Base-by-base conservation (phyloP, 2,113 vertebrate species). In the Alethe diademata region DNA sequence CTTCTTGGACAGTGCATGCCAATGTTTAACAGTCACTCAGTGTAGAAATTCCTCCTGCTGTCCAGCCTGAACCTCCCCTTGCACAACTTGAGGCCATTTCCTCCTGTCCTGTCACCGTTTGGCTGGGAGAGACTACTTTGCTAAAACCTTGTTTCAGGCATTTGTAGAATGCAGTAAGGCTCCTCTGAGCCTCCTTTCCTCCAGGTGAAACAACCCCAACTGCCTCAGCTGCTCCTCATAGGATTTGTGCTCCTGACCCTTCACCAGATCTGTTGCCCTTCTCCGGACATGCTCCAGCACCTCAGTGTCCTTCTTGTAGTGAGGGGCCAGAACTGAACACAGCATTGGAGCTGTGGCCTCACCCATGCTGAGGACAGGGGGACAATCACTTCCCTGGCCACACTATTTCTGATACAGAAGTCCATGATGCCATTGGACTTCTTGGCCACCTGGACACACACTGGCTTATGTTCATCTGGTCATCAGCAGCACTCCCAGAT, bases 231-330 rank as follows among this genome's bases (percentile, higher is more conserved):
- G 28, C 15, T 56, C 6, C 24, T 56, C 48, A 31, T 6, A 47
- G 48, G 11, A 35, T 20, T 56, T 47, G 3, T 20, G 8, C 8
- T 40, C 29, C 47, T 13, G n/a, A 54, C 8, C 6, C 16, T 56
- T 62, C n/a, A 25, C 16, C 22, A 53, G 4, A 9, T 53, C n/a
- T 0, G 0, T 7, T 61, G 47, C 3, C n/a, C 31, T 64, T 31
- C 48, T 42, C 31, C 22, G 35, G 48, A 56, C 25, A 14, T 0
- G 0, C 56, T 71, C 56, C 22, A 15, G 19, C 10, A 5, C 12
- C 22, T 69, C 62, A 60, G 3, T 35, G 13, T 25, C 16, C 19
- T 69, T 38, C 23, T 54, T 64, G 48, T 18, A 56, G 16, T 47
- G 13, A 35, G 40, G 11, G 16, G 10, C 18, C 48, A 87, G 15